Base-by-base conservation (phyloP, 2,888 invertebrate genomes). In the Epinotia ramella region DNA sequence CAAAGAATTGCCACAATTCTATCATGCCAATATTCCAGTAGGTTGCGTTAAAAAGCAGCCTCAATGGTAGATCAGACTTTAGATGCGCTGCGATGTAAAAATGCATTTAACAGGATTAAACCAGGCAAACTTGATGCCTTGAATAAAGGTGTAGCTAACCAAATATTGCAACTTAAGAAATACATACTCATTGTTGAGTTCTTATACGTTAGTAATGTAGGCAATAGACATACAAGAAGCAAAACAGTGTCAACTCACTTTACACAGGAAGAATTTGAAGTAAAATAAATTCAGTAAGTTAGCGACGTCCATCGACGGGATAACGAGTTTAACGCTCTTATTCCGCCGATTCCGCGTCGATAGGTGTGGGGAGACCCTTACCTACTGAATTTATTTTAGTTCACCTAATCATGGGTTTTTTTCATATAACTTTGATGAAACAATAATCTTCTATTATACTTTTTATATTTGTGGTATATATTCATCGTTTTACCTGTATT, bases 1-100 rank as follows among this genome's bases (percentile, higher is more conserved):
- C 73, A 73, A 73, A 68, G 73, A 67, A 68, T 73, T 73, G 73
- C 73, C 73, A 73, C 40, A 44, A 62, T 62, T 33, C 33, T 44
- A 59, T 49, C 28, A 65, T 65, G 63, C 72, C 65, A 73, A 73
- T 60, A 60, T 16, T 49, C 16, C 2, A 33, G 18, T 28, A 64
- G 12, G n/a, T 11, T 56, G 11, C 28, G 16, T 44, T 28, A 18
- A 24, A 49, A 24, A 13, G 20, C 33, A 44, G 24, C 18, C 66
- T 40, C 72, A 64, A 70, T 69, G 44, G 49, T 60, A 16, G 59
- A 68, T 28, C 20, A 13, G 60, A 46, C 46, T 46, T 44, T 46
- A 16, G 40, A 40, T 40, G 9, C 40, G 40, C 40, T 16, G 49
- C 49, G 49, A 40, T 49, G 49, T 40, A 40, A 40, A 12, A 49